Evolutionary conservation across 2,113 vertebrate genomes (phyloP).

Genomic region (Colossoma macropomum): DNA sequence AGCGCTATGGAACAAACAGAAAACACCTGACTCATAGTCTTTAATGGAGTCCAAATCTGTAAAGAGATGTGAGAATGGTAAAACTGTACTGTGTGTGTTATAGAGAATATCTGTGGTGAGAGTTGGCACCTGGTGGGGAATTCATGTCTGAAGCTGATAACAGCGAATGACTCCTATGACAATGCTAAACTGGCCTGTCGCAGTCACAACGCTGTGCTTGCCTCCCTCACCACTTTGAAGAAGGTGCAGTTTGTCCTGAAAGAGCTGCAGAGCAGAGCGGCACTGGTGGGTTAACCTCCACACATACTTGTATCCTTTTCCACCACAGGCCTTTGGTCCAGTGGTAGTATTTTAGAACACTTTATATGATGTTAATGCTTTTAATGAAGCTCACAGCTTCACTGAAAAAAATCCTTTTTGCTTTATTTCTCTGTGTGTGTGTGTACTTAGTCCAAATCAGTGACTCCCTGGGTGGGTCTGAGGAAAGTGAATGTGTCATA

Average conservation of each 20-base stretch:
- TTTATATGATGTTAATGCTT: not conserved
- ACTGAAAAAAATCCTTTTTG: too few relatives aligned
- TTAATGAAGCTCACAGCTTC: too few relatives aligned
- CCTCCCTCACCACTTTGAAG: slow-evolving; percentile 93
- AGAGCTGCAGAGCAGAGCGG: slow-evolving; percentile 89
- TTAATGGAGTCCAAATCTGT: not conserved
- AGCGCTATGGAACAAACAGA: not conserved
- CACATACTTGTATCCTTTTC: not conserved
- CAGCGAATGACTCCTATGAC: slow-evolving; percentile 90
- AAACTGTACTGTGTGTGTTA: not conserved
- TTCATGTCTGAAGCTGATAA: slow-evolving; percentile 91
- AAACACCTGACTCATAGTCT: not conserved
- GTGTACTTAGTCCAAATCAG: slow-evolving; percentile 78
- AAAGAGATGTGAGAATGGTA: not conserved
- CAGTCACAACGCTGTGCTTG: slow-evolving; percentile 86
- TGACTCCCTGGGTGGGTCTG: slow-evolving; percentile 95
- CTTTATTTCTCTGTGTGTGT: slow-evolving; percentile 14
- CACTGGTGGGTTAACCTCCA: slow-evolving; percentile 78
- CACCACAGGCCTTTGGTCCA: too few relatives aligned
- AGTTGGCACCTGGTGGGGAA: slow-evolving; percentile 95
- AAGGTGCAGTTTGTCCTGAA: slow-evolving; percentile 96
- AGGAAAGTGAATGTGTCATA: slow-evolving; percentile 97
- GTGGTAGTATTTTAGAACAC: too few relatives aligned
- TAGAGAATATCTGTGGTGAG: slow-evolving; percentile 94
- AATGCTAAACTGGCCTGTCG: slow-evolving; percentile 92